A percentile compares a stretch with the other conserved stretches of the same genome.
phyloP scores from a whole-genome alignment of 2,113 vertebrate genomes.

The Paracanthobrama guichenoti region DNA sequence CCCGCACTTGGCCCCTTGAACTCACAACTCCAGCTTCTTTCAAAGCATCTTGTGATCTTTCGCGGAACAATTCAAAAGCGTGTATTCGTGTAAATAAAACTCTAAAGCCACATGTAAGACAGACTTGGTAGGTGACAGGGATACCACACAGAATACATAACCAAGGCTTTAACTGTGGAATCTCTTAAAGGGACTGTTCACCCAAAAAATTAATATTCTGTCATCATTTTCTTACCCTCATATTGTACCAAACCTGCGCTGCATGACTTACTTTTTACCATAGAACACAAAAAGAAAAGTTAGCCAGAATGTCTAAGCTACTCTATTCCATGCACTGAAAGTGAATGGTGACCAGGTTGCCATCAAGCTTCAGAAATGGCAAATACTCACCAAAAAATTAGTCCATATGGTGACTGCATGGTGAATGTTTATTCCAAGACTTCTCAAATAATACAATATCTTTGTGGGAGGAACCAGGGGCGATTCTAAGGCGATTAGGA shows the following conservation, averaged over 20 bases:
- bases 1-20: conserved; percentile 27
- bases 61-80: neutral
- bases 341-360: neutral
- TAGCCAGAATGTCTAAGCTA: neutral
- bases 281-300: neutral
- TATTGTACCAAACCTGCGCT: neutral
- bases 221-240: neutral
- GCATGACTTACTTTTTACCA: neutral
- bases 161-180: neutral
- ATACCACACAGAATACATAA: conserved; percentile 7
- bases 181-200: neutral
- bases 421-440: neutral
- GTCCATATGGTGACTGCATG: neutral
- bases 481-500: no score
- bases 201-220: neutral
- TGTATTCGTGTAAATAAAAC: conserved; percentile 5
- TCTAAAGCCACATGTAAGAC: conserved; percentile 23
- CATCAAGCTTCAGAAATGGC: neutral
- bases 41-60: conserved; percentile 23
- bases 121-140: neutral
- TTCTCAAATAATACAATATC: neutral
- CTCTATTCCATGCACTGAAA: neutral
- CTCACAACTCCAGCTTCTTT: conserved; percentile 14
- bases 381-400: neutral
- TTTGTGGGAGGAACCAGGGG: neutral